These are phyloP conservation scores for Linepithema humile DNA, from an alignment of 1,140 invertebrate genomes.

Conservation along the genomic window DNA sequence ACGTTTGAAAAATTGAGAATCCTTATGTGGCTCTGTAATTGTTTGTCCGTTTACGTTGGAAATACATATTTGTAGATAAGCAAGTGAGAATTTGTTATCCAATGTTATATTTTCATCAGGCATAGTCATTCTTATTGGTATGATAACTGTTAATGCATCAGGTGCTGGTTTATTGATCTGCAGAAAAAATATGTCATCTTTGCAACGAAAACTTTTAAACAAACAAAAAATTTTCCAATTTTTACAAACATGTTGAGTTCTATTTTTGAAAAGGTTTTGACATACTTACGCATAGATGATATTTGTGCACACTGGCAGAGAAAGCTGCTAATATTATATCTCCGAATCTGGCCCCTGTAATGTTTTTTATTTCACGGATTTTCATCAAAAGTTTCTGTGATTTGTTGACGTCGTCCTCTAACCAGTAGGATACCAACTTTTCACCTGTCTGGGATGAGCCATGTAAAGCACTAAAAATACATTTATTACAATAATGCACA, in stretches of 20 bases:
- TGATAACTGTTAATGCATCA: constrained; percentile 69
- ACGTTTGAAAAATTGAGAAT: constrained; percentile 67
- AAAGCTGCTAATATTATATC: constrained; percentile 78
- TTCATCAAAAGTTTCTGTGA: constrained; percentile 68
- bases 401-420: constrained; percentile 62
- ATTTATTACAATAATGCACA: background rate
- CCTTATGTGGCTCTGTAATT: constrained; percentile 1
- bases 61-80: constrained; percentile 73
- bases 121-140: constrained; percentile 70
- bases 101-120: constrained; percentile 62
- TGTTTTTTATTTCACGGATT: constrained; percentile 73
- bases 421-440: constrained; percentile 74
- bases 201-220: background rate
- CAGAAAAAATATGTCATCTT: background rate
- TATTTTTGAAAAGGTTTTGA: too few relatives aligned
- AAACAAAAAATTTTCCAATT: background rate
- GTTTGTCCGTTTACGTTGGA: constrained; percentile 58
- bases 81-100: constrained; percentile 77
- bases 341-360: constrained; percentile 71
- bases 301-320: constrained; percentile 75
- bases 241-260: too few relatives aligned
- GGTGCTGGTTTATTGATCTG: constrained; percentile 69
- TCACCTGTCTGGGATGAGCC: constrained; percentile 71
- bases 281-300: constrained; percentile 70
- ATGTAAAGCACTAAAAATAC: constrained; percentile 69